These are phyloP conservation scores for Hyaena hyaena DNA, from an alignment of 2,113 vertebrate genomes.

Conservation along the genomic window DNA sequence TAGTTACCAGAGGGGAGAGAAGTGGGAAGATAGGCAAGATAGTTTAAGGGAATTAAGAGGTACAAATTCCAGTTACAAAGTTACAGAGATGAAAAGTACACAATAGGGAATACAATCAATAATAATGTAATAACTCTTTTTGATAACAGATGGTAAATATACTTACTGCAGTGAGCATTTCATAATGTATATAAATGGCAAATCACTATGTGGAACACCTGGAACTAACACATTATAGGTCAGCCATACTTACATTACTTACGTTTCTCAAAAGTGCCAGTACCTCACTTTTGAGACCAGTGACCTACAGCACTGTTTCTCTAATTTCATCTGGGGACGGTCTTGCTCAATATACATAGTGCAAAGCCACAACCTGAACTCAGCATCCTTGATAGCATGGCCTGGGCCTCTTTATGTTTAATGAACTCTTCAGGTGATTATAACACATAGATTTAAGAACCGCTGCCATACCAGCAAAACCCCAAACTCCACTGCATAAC, in stretches of 20 bases:
- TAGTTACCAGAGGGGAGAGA: neutral
- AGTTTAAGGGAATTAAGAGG: neutral
- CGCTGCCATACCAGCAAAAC: neutral
- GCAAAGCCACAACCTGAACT: neutral
- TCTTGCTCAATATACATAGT: neutral
- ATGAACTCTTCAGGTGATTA: slow-evolving; percentile 17
- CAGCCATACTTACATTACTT: neutral
- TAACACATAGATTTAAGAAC: slow-evolving; percentile 1
- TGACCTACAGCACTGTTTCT: neutral
- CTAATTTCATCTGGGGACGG: neutral
- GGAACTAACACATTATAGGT: neutral
- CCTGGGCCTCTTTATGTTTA: neutral
- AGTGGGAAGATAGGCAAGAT: neutral
- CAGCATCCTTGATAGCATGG: neutral
- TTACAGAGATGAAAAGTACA: neutral
- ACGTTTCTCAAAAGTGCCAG: neutral
- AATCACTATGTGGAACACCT: neutral
- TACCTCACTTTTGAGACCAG: slow-evolving; percentile 2
- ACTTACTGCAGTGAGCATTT: neutral
- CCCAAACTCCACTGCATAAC: neutral
- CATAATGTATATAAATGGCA: neutral
- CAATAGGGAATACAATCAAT: neutral
- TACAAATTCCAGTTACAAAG: neutral
- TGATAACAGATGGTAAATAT: neutral
- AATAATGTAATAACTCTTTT: neutral